These are phyloP conservation scores for Addax nasomaculatus DNA, from an alignment of 2,113 vertebrate species.

Conservation along the genomic window DNA sequence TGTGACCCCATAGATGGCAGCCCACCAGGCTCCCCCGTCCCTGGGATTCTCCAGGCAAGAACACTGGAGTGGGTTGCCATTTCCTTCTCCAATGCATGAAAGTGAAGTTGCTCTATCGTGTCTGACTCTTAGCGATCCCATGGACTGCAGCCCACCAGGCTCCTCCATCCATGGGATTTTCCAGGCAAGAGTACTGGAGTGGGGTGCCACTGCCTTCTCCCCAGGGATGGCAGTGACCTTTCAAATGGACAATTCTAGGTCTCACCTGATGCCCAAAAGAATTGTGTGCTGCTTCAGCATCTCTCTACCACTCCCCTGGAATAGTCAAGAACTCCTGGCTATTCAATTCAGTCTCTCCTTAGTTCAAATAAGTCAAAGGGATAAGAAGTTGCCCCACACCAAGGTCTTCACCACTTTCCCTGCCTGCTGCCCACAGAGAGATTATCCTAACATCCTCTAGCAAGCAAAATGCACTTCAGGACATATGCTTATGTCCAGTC, in stretches of 20 bases:
- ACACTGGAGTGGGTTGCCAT: neutral
- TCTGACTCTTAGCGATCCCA: too few species aligned
- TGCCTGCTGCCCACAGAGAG: neutral
- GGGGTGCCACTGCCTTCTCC: neutral
- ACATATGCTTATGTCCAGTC: neutral
- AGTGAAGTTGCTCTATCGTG: too few species aligned
- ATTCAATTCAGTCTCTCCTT: neutral
- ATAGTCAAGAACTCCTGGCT: neutral
- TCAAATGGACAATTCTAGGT: neutral
- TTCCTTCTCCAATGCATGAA: too few species aligned
- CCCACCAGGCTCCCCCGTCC: neutral
- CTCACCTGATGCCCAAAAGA: neutral
- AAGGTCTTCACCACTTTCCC: neutral
- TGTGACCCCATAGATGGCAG: accelerated
- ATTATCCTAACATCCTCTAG: neutral
- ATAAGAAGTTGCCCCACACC: neutral
- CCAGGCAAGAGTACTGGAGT: neutral
- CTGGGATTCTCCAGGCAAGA: neutral
- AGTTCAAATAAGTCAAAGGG: neutral
- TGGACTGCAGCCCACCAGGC: too few species aligned
- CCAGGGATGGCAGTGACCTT: neutral
- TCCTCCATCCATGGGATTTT: neutral
- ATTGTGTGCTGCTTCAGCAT: neutral
- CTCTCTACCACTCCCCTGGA: neutral
- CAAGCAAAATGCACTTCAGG: neutral